Evolutionary conservation across 2,797 vertebrate species (phyloP).

Genomic region (Acanthurus lineatus): DNA sequence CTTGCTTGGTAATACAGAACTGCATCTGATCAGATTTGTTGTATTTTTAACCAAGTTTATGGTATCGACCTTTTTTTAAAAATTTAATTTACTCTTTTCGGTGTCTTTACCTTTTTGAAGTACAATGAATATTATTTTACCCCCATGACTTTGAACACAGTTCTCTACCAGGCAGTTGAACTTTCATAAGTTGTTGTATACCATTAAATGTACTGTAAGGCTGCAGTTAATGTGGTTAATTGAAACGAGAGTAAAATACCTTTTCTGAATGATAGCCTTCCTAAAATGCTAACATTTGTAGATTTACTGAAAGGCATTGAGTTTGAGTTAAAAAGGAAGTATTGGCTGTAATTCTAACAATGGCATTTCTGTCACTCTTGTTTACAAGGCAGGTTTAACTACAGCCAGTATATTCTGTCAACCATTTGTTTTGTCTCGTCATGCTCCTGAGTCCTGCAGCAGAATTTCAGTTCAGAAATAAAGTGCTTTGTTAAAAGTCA

Average conservation of each 20-base stretch:
- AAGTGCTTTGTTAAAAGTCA: conserved; percentile 72
- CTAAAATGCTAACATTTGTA: conserved; percentile 2
- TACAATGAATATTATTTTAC: conserved; percentile 20
- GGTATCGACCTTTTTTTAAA: not conserved
- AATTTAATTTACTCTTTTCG: not conserved
- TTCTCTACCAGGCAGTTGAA: conserved; percentile 7
- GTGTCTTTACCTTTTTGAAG: conserved; percentile 20
- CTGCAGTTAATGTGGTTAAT: conserved; percentile 14
- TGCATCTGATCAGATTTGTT: conserved; percentile 7
- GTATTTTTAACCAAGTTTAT: conserved; percentile 9
- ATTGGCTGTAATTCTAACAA: conserved; percentile 34
- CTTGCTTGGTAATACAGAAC: conserved; percentile 30
- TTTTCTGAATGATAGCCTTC: conserved; percentile 5
- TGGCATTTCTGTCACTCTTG: conserved; percentile 31
- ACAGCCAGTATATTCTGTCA: conserved; percentile 32
- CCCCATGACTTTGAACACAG: conserved; percentile 9
- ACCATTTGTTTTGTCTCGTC: conserved; percentile 27
- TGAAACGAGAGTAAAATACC: not conserved
- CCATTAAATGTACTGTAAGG: conserved; percentile 18
- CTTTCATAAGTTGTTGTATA: conserved; percentile 17
- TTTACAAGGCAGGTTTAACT: conserved; percentile 40
- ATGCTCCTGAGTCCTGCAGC: conserved; percentile 33
- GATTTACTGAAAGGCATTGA: conserved; percentile 52
- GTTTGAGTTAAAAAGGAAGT: conserved; percentile 55
- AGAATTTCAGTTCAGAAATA: conserved; percentile 72